Conservation (phyloP, 2,888 invertebrate genomes). For the Rapana venosa region DNA sequence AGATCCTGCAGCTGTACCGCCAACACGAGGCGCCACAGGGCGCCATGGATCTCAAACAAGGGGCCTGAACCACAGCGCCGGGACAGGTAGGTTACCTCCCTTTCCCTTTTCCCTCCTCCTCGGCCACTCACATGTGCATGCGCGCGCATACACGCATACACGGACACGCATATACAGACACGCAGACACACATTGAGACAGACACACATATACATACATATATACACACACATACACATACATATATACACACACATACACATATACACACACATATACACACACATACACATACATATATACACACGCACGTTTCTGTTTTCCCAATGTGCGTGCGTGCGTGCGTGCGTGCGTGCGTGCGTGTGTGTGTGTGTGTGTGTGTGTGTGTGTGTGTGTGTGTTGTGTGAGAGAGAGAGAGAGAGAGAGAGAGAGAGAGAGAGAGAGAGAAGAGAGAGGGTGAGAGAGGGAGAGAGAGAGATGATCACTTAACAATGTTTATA, state of each 20-base stretch:
- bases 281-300: too few species aligned
- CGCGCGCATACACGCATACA: too few species aligned
- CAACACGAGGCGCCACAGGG: slow-evolving; percentile 28
- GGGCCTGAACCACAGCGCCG: slow-evolving; percentile 15
- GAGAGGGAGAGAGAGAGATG: background rate
- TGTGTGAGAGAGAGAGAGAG: background rate
- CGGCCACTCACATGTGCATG: too few species aligned
- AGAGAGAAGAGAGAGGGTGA: background rate
- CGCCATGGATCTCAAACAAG: slow-evolving; percentile 34
- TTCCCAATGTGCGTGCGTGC: background rate
- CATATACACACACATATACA: too few species aligned
- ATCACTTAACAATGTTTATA: too few species aligned
- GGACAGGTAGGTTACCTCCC: background rate
- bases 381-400: background rate
- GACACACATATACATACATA: too few species aligned
- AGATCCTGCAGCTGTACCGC: slow-evolving; percentile 44
- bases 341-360: background rate
- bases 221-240: too few species aligned
- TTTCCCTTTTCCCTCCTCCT: background rate
- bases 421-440: too few species aligned
- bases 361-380: background rate
- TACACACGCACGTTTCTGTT: background rate
- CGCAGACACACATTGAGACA: too few species aligned
- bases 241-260: too few species aligned
- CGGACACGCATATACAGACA: too few species aligned